phyloP scores from a whole-genome alignment of 2,797 vertebrate species.

The Myripristis jacobus region DNA sequence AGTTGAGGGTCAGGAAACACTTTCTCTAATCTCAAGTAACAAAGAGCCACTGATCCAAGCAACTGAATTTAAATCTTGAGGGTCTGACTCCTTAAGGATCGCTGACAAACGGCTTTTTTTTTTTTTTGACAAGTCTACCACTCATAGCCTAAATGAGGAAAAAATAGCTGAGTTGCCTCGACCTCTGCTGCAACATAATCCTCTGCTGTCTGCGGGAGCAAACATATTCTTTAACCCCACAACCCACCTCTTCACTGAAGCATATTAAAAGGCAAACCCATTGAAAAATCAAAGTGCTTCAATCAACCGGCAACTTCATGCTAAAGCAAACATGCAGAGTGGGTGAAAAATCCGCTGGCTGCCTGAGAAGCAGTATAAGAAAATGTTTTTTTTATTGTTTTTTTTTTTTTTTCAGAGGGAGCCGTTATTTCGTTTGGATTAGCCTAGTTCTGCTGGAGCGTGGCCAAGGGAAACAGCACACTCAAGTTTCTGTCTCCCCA shows the following conservation, averaged over 20 bases:
- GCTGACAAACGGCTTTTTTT: too few relatives aligned
- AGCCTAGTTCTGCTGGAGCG: constrained; percentile 38
- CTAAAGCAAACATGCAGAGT: constrained; percentile 60
- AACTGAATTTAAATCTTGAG: constrained; percentile 22
- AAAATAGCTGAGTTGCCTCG: constrained; percentile 25
- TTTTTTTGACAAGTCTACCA: constrained; percentile 37
- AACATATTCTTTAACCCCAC: constrained; percentile 20
- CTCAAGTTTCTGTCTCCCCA: constrained; percentile 25
- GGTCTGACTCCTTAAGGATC: too few relatives aligned
- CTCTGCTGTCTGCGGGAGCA: constrained; percentile 22
- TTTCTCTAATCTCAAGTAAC: constrained; percentile 52
- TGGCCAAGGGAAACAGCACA: constrained; percentile 54
- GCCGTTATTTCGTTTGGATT: constrained; percentile 55
- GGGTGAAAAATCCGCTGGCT: neutral
- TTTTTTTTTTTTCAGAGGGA: constrained; percentile 44
- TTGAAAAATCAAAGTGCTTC: constrained; percentile 48
- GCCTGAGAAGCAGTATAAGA: neutral
- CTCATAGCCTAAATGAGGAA: constrained; percentile 33
- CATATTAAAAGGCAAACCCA: constrained; percentile 33
- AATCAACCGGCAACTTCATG: constrained; percentile 51
- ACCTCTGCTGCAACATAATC: constrained; percentile 30
- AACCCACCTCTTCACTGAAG: constrained; percentile 16
- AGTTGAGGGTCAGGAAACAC: constrained; percentile 40
- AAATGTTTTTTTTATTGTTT: constrained; percentile 23
- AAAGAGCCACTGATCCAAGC: constrained; percentile 66